A percentile compares a stretch with the other conserved stretches of the same genome.
Conservation (phyloP, 2,797 vertebrate genomes). For the Miichthys miiuy region DNA sequence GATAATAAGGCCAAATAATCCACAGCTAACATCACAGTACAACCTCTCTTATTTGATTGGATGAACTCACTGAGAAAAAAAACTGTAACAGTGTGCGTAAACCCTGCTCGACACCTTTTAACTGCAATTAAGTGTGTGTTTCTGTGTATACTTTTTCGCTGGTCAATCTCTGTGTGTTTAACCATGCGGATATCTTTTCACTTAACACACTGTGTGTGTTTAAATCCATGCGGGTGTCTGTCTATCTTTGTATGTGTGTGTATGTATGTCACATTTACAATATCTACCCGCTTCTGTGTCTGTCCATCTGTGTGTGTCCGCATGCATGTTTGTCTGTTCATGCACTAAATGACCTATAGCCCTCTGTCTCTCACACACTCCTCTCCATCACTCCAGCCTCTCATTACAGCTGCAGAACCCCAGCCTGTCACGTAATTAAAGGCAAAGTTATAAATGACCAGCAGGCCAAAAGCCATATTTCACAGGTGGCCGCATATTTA, state of each 20-base stretch:
- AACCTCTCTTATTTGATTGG: not conserved
- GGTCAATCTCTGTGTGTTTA: not conserved
- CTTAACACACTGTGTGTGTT: not conserved
- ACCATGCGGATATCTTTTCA: not conserved
- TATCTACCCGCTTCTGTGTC: conserved; percentile 16
- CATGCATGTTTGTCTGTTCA: conserved; percentile 63
- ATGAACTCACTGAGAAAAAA: not conserved
- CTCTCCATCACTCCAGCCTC: conserved; percentile 84
- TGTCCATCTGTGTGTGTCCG: conserved; percentile 53
- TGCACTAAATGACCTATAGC: conserved; percentile 78
- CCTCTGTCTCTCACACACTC: conserved; percentile 74
- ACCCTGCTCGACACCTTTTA: not conserved
- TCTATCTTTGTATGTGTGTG: not conserved
- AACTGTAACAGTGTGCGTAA: not conserved
- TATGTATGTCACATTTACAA: conserved; percentile 7
- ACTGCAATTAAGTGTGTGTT: not conserved
- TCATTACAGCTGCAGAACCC: conserved; percentile 82
- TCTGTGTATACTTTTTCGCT: not conserved
- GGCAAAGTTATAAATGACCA: conserved; percentile 87
- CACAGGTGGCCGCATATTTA: conserved; percentile 84
- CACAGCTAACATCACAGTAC: not conserved
- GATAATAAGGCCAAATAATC: not conserved
- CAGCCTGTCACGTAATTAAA: conserved; percentile 87
- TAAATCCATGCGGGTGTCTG: not conserved
- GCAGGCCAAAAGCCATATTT: conserved; percentile 86